A percentile compares a stretch with the other conserved stretches of the same genome.
phyloP scores from a whole-genome alignment of 1,140 invertebrate species.

The Zaprionus ghesquierei region DNA sequence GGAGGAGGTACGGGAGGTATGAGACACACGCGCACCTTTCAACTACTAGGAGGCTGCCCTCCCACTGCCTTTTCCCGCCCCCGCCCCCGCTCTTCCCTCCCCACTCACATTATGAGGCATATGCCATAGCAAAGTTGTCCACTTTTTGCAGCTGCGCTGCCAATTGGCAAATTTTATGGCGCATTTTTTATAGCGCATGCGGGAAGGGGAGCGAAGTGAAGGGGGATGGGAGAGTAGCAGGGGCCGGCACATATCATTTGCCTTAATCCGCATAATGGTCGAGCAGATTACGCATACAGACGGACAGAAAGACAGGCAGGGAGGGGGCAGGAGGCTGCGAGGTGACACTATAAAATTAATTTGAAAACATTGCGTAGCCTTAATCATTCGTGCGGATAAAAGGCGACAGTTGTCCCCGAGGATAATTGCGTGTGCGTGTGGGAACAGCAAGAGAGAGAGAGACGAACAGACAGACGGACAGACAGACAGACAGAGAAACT shows the following conservation, averaged over 20 bases:
- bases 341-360: conserved; percentile 74
- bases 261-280: conserved; percentile 52
- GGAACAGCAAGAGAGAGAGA: conserved; percentile 10
- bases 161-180: conserved; percentile 37
- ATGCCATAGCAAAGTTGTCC: conserved; percentile 11
- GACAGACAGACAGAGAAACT: not conserved
- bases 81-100: not conserved
- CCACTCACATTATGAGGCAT: not conserved
- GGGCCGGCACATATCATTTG: conserved; percentile 19
- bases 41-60: not conserved
- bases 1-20: not conserved
- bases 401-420: conserved; percentile 71
- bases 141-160: conserved; percentile 16
- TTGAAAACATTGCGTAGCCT: conserved; percentile 65
- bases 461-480: not conserved
- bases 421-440: conserved; percentile 75
- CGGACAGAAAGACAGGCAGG: not conserved
- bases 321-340: conserved; percentile 13
- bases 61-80: not conserved
- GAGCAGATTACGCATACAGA: conserved; percentile 37
- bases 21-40: not conserved
- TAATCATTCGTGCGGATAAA: conserved; percentile 78
- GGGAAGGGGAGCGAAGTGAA: not conserved
- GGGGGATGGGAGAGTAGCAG: not conserved
- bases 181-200: conserved; percentile 16